These are phyloP conservation scores for Salmo trutta DNA, from an alignment of 2,797 vertebrate genomes.

Conservation along the genomic window DNA sequence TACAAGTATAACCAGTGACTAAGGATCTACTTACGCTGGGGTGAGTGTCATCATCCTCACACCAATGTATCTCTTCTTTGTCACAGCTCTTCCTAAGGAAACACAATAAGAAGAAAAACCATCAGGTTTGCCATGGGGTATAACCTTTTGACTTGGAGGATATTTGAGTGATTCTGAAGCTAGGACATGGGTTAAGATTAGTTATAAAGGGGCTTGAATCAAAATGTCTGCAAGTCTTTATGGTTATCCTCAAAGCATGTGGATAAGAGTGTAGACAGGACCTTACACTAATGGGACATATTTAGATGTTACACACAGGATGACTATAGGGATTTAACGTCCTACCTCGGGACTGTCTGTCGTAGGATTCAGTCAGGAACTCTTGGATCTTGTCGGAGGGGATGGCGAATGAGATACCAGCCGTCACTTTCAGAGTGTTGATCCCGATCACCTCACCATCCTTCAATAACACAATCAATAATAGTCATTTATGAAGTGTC, in stretches of 20 bases:
- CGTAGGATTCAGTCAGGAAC: constrained; percentile 94
- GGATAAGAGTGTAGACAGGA: neutral
- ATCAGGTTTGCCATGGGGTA: neutral
- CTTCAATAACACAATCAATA: constrained; percentile 61
- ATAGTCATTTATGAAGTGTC: neutral
- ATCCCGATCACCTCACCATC: constrained; percentile 99
- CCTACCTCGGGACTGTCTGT: constrained; percentile 92
- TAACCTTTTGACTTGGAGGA: neutral
- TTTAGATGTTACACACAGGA: neutral
- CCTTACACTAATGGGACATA: neutral
- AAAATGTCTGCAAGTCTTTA: neutral
- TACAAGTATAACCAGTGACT: neutral
- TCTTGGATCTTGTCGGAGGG: constrained; percentile 96
- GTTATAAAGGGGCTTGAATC: neutral
- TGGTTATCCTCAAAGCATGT: neutral
- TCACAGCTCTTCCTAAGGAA: constrained; percentile 79
- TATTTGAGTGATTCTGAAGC: neutral
- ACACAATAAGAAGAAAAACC: constrained; percentile 25
- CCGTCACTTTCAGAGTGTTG: constrained; percentile 96
- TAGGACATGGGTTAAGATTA: neutral
- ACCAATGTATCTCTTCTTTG: constrained; percentile 96
- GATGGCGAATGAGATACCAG: constrained; percentile 97
- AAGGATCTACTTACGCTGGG: constrained; percentile 78
- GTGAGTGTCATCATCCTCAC: constrained; percentile 97
- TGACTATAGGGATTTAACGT: neutral